phyloP scores from a whole-genome alignment of 2,888 invertebrate genomes.

The Drosophila fulvimacula region DNA sequence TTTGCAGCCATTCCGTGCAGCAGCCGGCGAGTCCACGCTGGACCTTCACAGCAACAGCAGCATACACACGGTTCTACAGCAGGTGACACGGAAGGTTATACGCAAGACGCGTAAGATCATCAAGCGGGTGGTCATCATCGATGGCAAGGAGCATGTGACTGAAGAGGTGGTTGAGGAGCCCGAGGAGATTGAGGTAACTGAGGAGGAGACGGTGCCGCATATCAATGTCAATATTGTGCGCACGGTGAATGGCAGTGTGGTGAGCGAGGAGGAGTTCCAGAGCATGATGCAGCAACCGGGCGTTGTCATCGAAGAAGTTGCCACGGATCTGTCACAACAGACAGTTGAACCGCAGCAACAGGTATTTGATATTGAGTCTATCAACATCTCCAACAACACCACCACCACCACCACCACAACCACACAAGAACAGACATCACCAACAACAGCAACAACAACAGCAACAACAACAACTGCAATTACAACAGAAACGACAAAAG shows the following conservation, averaged over 20 bases:
- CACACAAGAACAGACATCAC: slow-evolving; percentile 63
- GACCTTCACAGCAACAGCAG: slow-evolving; percentile 80
- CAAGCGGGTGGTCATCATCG: slow-evolving; percentile 90
- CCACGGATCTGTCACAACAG: slow-evolving; percentile 67
- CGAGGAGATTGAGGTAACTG: slow-evolving; percentile 86
- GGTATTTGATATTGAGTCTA: slow-evolving; percentile 85
- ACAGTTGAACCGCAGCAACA: slow-evolving; percentile 75
- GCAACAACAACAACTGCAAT: slow-evolving; percentile 25
- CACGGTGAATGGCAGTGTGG: slow-evolving; percentile 86
- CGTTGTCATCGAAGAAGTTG: slow-evolving; percentile 81
- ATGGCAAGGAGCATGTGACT: slow-evolving; percentile 93
- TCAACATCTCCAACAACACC: slow-evolving; percentile 68
- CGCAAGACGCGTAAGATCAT: slow-evolving; percentile 91
- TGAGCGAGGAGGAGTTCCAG: slow-evolving; percentile 83
- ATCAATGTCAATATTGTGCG: slow-evolving; percentile 86
- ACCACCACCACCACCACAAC: slow-evolving; percentile 52
- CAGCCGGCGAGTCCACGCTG: slow-evolving; percentile 35
- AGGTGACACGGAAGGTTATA: slow-evolving; percentile 91
- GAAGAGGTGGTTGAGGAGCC: slow-evolving; percentile 95
- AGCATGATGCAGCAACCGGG: slow-evolving; percentile 80
- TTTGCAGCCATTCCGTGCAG: slow-evolving; percentile 83
- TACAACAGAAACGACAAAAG: slow-evolving; percentile 82
- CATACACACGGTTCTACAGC: slow-evolving; percentile 92
- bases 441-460: slow-evolving; percentile 47
- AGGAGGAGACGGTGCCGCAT: slow-evolving; percentile 81